Percentiles rank a stretch among this genome's conserved stretches.
Conservation (phyloP, 2,888 invertebrate genomes). For the Epinotia bilunana region DNA sequence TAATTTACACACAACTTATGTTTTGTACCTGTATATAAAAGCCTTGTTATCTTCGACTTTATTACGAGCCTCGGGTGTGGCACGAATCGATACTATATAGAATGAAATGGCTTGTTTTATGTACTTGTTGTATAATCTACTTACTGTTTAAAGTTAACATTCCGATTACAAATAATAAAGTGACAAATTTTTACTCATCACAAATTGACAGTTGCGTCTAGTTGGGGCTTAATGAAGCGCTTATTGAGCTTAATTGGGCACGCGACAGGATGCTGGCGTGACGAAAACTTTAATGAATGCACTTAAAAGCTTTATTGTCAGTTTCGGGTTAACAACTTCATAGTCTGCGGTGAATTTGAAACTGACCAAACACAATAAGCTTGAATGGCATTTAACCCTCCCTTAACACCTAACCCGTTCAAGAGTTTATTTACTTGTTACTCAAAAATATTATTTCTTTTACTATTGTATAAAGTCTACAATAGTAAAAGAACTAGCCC, state of each 20-base stretch:
- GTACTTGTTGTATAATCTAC: background rate
- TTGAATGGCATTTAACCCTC: background rate
- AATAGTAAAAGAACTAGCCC: too few species aligned
- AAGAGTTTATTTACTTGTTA: too few species aligned
- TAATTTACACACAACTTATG: too few species aligned
- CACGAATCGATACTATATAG: too few species aligned
- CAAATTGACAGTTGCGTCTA: slow-evolving; percentile 26
- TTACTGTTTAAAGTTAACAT: background rate
- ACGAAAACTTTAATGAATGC: slow-evolving; percentile 58
- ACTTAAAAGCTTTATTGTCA: slow-evolving; percentile 50
- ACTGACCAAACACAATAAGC: background rate
- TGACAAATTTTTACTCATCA: slow-evolving; percentile 10
- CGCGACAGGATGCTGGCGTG: slow-evolving; percentile 66
- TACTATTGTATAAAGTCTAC: too few species aligned
- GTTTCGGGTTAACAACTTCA: slow-evolving; percentile 30
- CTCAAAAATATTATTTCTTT: too few species aligned
- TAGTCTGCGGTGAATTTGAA: background rate
- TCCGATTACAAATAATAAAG: background rate
- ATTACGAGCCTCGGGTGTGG: too few species aligned
- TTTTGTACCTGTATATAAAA: too few species aligned
- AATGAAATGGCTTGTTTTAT: too few species aligned
- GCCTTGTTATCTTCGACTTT: too few species aligned
- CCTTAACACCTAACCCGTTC: too few species aligned
- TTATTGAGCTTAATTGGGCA: slow-evolving; percentile 60
- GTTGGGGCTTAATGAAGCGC: slow-evolving; percentile 49